Evolutionary conservation across 1,140 invertebrate genomes (phyloP), one percentile per base, ranked within the genome.

Genomic region (Lepidurus apus): DNA sequence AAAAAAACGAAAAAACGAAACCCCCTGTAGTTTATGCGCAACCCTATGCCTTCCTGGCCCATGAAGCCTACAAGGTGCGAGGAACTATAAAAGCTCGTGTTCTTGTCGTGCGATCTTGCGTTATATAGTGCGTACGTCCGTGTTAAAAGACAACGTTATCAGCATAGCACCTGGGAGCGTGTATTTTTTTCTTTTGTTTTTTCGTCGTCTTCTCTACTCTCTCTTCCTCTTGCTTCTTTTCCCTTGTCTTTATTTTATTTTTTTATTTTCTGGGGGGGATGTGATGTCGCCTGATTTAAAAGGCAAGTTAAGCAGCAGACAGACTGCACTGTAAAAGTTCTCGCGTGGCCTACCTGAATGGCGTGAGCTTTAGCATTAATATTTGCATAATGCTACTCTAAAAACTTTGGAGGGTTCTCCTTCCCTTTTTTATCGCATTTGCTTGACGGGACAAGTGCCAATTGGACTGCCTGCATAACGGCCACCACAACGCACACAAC

Each of bases 111-210:
- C 53, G 53, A 65, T 65, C 53, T 65, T 4, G 13, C 8, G 53
- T 65, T 65, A 7, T 21, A 9, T 9, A 65, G 53, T 65, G 53
- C 53, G 53, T 65, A 7, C 4, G 53, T 21, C 53, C 53, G 53
- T 65, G 53, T 65, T 65, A 65, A 47, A 21, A 65, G 53, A 65
- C 53, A 65, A 65, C 53, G 53, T 65, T 65, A 65, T 65, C 53
- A 21, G 17, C 21, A 7, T 65, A 65, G 53, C 53, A 65, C 53
- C 53, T 65, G 53, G 53, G 53, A 65, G 53, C 53, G 21, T 65
- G 53, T 65, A 1, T 65, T 65, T 65, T 17, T 17, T 65, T 21
- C 21, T 17, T 65, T 65, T 65, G 17, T 65, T 21, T 21, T 65
- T 21, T 47, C 45, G 45, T 47, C 45, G 45, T 47, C 17, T 47